Percentiles rank a stretch among this genome's conserved stretches.
Conservation (phyloP, 1,140 invertebrate species). For the Megalonaias nervosa region DNA sequence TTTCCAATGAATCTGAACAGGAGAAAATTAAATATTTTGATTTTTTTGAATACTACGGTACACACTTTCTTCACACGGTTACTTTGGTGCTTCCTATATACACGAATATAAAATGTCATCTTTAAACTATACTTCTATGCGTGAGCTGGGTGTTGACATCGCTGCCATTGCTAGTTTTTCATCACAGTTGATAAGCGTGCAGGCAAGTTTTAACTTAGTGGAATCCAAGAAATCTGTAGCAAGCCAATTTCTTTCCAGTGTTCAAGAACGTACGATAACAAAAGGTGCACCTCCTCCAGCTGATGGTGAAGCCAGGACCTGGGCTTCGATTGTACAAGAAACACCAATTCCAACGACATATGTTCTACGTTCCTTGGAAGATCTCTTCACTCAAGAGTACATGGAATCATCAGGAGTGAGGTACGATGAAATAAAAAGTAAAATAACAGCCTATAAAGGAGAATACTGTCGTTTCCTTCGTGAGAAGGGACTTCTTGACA, state of each 20-base stretch:
- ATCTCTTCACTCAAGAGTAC: constrained; percentile 1
- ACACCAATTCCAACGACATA: constrained; percentile 1
- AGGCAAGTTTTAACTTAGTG: background rate
- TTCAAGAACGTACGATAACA: constrained; percentile 8
- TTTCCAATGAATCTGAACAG: background rate
- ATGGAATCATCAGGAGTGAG: background rate
- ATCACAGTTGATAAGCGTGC: background rate
- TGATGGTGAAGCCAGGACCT: constrained; percentile 6
- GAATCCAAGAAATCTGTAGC: background rate
- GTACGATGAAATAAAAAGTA: background rate
- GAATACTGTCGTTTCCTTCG: background rate
- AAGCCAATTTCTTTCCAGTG: background rate
- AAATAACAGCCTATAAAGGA: background rate
- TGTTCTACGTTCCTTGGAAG: background rate
- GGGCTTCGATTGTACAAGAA: constrained; percentile 1
- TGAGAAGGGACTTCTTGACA: background rate
- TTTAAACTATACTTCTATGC: background rate
- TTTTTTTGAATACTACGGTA: constrained; percentile 4
- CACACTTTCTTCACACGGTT: constrained; percentile 4
- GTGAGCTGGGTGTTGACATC: background rate
- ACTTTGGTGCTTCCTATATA: constrained; percentile 8
- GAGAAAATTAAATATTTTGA: background rate
- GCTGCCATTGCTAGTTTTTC: constrained; percentile 1
- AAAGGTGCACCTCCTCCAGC: constrained; percentile 10
- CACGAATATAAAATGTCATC: constrained; percentile 11